Evolutionary conservation across 1,140 invertebrate genomes (phyloP).

Genomic region (Monochamus saltuarius): DNA sequence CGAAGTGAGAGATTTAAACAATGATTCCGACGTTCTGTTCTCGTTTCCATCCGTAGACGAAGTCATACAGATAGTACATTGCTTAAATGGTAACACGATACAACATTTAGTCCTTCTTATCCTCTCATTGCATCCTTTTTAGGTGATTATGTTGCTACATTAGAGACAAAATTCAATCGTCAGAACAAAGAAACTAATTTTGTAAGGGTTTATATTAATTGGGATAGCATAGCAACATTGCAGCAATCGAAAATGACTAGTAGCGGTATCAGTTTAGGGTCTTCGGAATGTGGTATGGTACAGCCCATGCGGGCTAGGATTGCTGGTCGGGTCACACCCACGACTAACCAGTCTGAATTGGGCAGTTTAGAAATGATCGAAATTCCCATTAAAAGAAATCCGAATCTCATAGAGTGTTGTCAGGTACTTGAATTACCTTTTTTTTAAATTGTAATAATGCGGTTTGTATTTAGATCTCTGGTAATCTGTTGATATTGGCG

Average conservation of each 20-base stretch:
- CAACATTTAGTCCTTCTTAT: slow-evolving; percentile 7
- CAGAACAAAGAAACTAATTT: slow-evolving; percentile 57
- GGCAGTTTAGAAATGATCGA: slow-evolving; percentile 69
- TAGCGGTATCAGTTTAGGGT: slow-evolving; percentile 46
- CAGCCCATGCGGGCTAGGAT: slow-evolving; percentile 70
- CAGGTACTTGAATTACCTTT: slow-evolving; percentile 49
- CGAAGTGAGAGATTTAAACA: slow-evolving; percentile 61
- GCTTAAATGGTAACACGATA: slow-evolving; percentile 55
- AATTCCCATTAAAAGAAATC: slow-evolving; percentile 59
- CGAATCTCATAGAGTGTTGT: slow-evolving; percentile 63
- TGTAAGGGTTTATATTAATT: slow-evolving; percentile 66
- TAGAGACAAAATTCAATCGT: slow-evolving; percentile 63
- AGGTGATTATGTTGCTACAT: slow-evolving; percentile 63
- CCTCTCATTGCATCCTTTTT: slow-evolving; percentile 23
- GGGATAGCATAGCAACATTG: slow-evolving; percentile 54
- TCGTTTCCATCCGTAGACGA: slow-evolving; percentile 67
- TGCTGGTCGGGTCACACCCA: slow-evolving; percentile 67
- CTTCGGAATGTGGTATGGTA: slow-evolving; percentile 52
- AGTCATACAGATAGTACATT: slow-evolving; percentile 61
- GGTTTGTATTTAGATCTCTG: slow-evolving; percentile 53
- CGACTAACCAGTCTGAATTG: slow-evolving; percentile 57
- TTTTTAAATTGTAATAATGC: no score
- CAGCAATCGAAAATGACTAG: slow-evolving; percentile 51
- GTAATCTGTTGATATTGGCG: slow-evolving; percentile 61
- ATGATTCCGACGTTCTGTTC: slow-evolving; percentile 53